A percentile compares a stretch with the other conserved stretches of the same genome.
Evolutionary conservation across 2,888 invertebrate species (phyloP).

Genomic region (Zaprionus lineosus): DNA sequence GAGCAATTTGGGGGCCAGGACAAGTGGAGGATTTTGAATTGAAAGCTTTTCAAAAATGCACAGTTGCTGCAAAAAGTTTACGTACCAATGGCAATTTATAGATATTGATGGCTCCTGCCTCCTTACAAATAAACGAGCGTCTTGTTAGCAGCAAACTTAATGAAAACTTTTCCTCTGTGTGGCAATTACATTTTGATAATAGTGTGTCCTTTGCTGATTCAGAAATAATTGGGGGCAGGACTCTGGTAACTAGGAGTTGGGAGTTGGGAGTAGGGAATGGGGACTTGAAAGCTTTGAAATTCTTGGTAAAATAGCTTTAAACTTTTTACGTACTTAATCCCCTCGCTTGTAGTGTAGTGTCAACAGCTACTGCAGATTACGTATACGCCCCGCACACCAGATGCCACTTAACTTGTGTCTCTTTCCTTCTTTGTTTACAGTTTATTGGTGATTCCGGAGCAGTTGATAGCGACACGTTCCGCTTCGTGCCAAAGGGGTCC

Average conservation of each 20-base stretch:
- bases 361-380: constrained; percentile 4
- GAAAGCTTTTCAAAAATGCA: constrained; percentile 2
- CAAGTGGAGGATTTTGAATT: constrained; percentile 6
- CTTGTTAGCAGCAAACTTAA: constrained; percentile 20
- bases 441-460: constrained; percentile 6
- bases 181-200: constrained; percentile 24
- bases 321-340: no score
- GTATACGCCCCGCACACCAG: constrained; percentile 7
- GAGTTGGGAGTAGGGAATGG: no score
- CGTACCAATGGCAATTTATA: constrained; percentile 22
- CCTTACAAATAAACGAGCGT: constrained; percentile 13
- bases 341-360: no score
- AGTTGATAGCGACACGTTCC: constrained; percentile 25
- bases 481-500: constrained; percentile 15
- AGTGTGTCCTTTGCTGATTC: not conserved
- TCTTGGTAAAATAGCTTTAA: no score
- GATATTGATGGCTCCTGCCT: constrained; percentile 28
- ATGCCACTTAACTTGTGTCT: not conserved
- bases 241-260: no score
- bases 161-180: constrained; percentile 6
- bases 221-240: not conserved
- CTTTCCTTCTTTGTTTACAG: constrained; percentile 39
- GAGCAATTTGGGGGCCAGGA: not conserved
- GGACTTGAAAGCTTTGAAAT: no score
- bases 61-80: constrained; percentile 25